phyloP scores from a whole-genome alignment of 2,797 vertebrate species.

The Clarias platycephalus region DNA sequence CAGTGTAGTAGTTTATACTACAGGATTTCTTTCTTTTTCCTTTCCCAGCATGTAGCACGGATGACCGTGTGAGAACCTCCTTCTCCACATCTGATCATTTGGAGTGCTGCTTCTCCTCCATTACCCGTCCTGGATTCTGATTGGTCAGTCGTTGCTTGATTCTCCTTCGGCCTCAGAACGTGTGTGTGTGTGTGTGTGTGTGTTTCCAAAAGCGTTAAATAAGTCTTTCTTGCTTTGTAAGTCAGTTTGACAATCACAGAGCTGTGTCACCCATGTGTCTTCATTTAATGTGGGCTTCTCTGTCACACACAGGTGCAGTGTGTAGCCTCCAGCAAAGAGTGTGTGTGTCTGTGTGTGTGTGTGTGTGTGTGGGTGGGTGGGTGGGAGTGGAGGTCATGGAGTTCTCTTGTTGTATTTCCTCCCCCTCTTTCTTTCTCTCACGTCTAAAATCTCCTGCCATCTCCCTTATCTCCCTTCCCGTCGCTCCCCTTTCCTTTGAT shows the following conservation, averaged over 20 bases:
- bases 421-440: conserved; percentile 16
- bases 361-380: conserved; percentile 21
- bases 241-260: background rate
- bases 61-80: background rate
- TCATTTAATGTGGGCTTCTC: conserved; percentile 39
- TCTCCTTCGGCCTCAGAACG: background rate
- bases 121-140: background rate
- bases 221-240: background rate
- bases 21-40: too few species aligned
- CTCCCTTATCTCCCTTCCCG: conserved; percentile 30
- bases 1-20: too few species aligned
- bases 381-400: conserved; percentile 40
- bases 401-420: conserved; percentile 37
- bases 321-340: conserved; percentile 43
- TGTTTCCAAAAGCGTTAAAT: background rate
- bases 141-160: background rate
- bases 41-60: background rate
- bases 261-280: conserved; percentile 12
- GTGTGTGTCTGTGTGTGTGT: conserved; percentile 27
- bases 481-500: conserved; percentile 29
- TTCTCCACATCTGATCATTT: background rate
- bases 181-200: background rate
- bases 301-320: conserved; percentile 45
- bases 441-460: conserved; percentile 37
- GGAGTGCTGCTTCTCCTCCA: background rate